Percentiles rank a stretch among this genome's conserved stretches.
Evolutionary conservation across 2,113 vertebrate species (phyloP).

Genomic region (Mormyrus lacerda): DNA sequence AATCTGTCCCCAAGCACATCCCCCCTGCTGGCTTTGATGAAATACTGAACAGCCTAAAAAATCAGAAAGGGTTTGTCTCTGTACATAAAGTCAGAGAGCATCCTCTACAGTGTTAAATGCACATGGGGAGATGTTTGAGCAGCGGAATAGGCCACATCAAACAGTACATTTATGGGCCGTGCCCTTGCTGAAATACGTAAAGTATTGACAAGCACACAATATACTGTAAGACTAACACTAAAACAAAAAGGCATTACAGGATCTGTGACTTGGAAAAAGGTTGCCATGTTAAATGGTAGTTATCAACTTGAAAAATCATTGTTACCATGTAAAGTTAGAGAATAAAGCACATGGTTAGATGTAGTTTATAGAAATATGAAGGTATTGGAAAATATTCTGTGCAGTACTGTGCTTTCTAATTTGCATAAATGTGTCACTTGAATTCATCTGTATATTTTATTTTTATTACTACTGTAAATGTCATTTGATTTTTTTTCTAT

Average conservation of each 20-base stretch:
- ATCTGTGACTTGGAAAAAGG: background rate
- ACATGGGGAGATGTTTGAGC: background rate
- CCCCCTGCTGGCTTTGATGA: background rate
- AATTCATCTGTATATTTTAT: background rate
- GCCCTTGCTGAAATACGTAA: background rate
- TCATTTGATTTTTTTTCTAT: slow-evolving; percentile 3
- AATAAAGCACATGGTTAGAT: background rate
- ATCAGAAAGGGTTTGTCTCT: background rate
- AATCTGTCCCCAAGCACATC: background rate
- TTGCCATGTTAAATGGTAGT: background rate
- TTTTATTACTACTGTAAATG: slow-evolving; percentile 1
- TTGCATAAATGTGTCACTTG: slow-evolving; percentile 8
- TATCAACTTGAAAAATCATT: background rate
- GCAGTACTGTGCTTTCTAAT: background rate
- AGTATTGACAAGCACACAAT: background rate
- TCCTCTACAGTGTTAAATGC: background rate
- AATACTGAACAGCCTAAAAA: background rate
- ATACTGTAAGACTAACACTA: background rate
- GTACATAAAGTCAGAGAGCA: background rate
- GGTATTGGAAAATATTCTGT: background rate
- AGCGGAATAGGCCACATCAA: background rate
- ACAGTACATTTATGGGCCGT: background rate
- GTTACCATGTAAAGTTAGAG: background rate
- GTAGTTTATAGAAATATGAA: slow-evolving; percentile 7
- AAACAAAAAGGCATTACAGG: background rate